Percentiles rank a stretch among this genome's conserved stretches.
Conservation (phyloP, 2,888 invertebrate species). For the Zeuzera pyrina region DNA sequence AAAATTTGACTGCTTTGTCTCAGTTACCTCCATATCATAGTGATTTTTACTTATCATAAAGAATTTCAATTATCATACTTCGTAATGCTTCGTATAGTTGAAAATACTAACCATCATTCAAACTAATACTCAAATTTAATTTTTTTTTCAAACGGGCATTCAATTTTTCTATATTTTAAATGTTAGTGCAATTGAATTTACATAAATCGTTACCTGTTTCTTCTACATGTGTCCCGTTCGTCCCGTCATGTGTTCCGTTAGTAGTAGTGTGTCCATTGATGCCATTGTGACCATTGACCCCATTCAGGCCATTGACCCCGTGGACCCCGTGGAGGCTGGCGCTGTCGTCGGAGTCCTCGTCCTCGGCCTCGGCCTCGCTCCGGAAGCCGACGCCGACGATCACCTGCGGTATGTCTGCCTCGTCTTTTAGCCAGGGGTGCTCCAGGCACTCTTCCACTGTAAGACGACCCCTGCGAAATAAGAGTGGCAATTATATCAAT, state of each 20-base stretch:
- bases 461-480: constrained; percentile 87
- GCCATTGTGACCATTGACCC: constrained; percentile 23
- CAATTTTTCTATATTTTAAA: too few species aligned
- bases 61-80: too few species aligned
- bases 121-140: too few species aligned
- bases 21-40: too few species aligned
- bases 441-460: constrained; percentile 90
- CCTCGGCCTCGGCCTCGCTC: constrained; percentile 25
- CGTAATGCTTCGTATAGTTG: too few species aligned
- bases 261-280: constrained; percentile 24
- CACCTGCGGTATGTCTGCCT: constrained; percentile 66
- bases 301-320: constrained; percentile 21
- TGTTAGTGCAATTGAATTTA: too few species aligned
- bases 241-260: constrained; percentile 25
- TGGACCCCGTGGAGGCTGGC: constrained; percentile 7
- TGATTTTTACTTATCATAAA: too few species aligned
- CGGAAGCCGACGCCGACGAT: constrained; percentile 58
- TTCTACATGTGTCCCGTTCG: constrained; percentile 45
- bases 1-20: too few species aligned
- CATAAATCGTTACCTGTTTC: too few species aligned
- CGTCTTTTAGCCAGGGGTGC: constrained; percentile 89
- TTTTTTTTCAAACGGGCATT: too few species aligned
- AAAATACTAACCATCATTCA: too few species aligned
- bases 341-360: constrained; percentile 17
- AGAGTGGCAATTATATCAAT: too few species aligned